Evolutionary conservation across 2,797 vertebrate genomes (phyloP).

Genomic region (Phataginus tetradactyla): DNA sequence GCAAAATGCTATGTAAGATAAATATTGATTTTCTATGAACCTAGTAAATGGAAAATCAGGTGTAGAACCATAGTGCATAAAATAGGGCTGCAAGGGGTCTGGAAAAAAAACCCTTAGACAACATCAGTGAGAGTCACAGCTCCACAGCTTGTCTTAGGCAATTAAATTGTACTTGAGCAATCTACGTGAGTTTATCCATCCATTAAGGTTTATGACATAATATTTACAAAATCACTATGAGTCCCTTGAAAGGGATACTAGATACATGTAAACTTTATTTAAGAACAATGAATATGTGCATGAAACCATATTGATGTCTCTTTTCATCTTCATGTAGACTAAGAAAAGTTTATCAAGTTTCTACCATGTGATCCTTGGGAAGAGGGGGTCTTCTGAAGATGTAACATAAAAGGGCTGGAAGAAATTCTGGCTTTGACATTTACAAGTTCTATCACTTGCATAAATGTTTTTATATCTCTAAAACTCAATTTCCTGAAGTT

Average conservation of each 20-base stretch:
- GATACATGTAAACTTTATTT: not conserved
- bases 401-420: not conserved
- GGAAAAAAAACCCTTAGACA: not conserved
- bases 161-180: not conserved
- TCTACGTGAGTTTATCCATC: not conserved
- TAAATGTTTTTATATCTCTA: not conserved
- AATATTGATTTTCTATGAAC: conserved; percentile 64
- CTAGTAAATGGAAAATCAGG: conserved; percentile 36
- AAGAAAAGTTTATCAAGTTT: not conserved
- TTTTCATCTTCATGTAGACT: not conserved
- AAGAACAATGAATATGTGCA: not conserved
- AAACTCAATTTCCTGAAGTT: not conserved
- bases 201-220: not conserved
- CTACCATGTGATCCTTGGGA: rapidly evolving
- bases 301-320: not conserved
- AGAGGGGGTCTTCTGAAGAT: not conserved
- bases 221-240: not conserved
- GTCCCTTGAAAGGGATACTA: not conserved
- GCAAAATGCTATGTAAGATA: conserved; percentile 34
- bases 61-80: not conserved
- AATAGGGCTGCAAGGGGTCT: not conserved
- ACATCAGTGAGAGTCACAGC: not conserved
- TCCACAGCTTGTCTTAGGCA: not conserved
- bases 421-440: not conserved
- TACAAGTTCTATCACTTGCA: not conserved